Percentiles rank a stretch among this genome's conserved stretches.
Evolutionary conservation across 2,888 invertebrate genomes (phyloP).

Genomic region (Trachelus iudaicus): DNA sequence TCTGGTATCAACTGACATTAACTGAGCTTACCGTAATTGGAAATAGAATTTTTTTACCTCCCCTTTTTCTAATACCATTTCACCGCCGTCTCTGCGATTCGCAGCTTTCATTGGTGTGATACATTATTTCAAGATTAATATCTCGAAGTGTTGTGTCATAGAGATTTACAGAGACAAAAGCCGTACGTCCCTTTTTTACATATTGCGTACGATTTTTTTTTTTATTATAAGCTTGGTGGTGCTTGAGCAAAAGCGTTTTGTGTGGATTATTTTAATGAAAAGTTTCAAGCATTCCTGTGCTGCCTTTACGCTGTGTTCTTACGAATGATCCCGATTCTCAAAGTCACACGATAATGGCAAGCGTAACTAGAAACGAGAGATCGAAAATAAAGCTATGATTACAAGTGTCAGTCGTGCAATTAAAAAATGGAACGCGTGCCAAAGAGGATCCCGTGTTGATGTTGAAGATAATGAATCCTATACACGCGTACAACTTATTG

Average conservation of each 20-base stretch:
- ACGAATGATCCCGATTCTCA: background rate
- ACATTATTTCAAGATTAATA: background rate
- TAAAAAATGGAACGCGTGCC: background rate
- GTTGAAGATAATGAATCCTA: background rate
- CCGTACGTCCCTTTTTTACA: background rate
- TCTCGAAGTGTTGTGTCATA: background rate
- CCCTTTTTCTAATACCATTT: conserved; percentile 10
- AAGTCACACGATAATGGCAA: background rate
- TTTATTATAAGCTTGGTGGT: background rate
- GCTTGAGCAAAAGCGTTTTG: background rate
- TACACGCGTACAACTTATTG: background rate
- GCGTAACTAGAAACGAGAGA: background rate
- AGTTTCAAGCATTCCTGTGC: conserved; percentile 55
- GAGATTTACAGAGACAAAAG: background rate
- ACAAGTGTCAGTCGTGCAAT: background rate
- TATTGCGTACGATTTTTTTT: background rate
- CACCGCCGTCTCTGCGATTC: background rate
- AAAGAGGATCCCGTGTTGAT: background rate
- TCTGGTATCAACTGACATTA: conserved; percentile 63
- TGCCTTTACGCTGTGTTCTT: conserved; percentile 48
- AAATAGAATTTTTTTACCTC: conserved; percentile 25
- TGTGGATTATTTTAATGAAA: conserved; percentile 28
- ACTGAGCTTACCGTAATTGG: conserved; percentile 29
- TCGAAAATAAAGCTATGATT: background rate
- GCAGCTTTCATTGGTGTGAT: background rate